Conservation (phyloP, 2,797 vertebrate genomes). For the Karalla daura region DNA sequence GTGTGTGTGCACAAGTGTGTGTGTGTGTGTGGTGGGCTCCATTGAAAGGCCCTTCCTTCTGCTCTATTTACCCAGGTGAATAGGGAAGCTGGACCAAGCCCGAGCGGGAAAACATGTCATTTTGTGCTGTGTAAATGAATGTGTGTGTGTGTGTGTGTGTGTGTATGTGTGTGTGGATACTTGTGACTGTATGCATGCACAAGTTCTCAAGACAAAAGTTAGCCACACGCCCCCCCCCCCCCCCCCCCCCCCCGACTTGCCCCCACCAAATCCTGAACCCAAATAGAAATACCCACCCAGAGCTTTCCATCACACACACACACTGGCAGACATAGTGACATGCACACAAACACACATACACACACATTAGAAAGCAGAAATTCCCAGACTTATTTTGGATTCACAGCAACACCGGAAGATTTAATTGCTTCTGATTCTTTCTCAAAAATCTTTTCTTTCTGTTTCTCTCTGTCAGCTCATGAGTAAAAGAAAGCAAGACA, state of each 20-base stretch:
- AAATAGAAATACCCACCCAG: slow-evolving; percentile 38
- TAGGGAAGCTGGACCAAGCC: slow-evolving; percentile 81
- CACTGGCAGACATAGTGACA: slow-evolving; percentile 11
- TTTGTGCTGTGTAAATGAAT: slow-evolving; percentile 44
- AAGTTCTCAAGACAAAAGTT: slow-evolving; percentile 58
- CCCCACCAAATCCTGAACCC: slow-evolving; percentile 1
- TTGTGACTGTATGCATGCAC: slow-evolving; percentile 58
- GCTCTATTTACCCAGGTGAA: slow-evolving; percentile 99
- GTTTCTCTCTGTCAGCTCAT: neutral
- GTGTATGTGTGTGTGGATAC: slow-evolving; percentile 19
- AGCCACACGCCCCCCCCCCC: slow-evolving; percentile 1
- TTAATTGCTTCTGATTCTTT: neutral
- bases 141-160: slow-evolving; percentile 30
- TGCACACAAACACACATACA: neutral
- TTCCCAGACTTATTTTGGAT: slow-evolving; percentile 22
- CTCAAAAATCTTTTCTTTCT: neutral
- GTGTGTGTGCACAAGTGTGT: slow-evolving; percentile 75
- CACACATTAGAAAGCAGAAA: neutral
- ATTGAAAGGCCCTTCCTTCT: slow-evolving; percentile 93
- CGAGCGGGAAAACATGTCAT: slow-evolving; percentile 79
- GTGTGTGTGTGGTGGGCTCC: slow-evolving; percentile 86
- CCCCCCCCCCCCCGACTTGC: neutral
- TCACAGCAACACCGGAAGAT: neutral
- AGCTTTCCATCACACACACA: neutral
- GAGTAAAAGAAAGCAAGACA: slow-evolving; percentile 22